Percentiles rank a stretch among this genome's conserved stretches.
Conservation (phyloP, 2,113 vertebrate genomes). For the Nerophis lumbriciformis region DNA sequence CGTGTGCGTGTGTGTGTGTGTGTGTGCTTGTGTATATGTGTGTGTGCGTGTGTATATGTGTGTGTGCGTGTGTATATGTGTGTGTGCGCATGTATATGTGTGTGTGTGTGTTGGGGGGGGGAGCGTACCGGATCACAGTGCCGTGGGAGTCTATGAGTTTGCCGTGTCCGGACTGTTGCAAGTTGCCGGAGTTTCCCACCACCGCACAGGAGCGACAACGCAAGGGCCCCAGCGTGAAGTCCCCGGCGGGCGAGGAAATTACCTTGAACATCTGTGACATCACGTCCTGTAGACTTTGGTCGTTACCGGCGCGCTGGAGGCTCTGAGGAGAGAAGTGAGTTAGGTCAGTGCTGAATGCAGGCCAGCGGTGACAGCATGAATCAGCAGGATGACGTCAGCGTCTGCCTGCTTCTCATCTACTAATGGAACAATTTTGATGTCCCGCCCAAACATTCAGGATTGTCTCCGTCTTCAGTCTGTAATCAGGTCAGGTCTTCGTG, state of each 20-base stretch:
- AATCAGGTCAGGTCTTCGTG: too few relatives aligned
- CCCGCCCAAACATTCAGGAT: background rate
- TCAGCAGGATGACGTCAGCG: constrained; percentile 37
- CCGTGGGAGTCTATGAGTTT: constrained; percentile 76
- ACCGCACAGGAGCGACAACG: constrained; percentile 82
- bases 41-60: background rate
- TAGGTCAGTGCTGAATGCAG: background rate
- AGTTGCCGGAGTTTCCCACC: constrained; percentile 91
- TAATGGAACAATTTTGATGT: constrained; percentile 31
- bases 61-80: too few relatives aligned
- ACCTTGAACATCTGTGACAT: constrained; percentile 66
- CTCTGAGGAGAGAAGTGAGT: constrained; percentile 29
- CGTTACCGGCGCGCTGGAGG: constrained; percentile 53
- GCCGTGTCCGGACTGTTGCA: constrained; percentile 74
- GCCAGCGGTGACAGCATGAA: constrained; percentile 2
- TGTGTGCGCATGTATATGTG: too few relatives aligned
- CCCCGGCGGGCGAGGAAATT: constrained; percentile 49
- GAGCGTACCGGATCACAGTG: constrained; percentile 78
- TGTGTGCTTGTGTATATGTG: background rate
- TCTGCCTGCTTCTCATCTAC: constrained; percentile 41
- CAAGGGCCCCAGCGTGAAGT: constrained; percentile 19
- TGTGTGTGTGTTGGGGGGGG: background rate
- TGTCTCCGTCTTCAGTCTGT: too few relatives aligned
- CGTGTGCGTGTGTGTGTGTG: background rate
- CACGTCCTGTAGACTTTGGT: constrained; percentile 43